Conservation (phyloP, 2,113 vertebrate genomes). For the Aythya baeri region DNA sequence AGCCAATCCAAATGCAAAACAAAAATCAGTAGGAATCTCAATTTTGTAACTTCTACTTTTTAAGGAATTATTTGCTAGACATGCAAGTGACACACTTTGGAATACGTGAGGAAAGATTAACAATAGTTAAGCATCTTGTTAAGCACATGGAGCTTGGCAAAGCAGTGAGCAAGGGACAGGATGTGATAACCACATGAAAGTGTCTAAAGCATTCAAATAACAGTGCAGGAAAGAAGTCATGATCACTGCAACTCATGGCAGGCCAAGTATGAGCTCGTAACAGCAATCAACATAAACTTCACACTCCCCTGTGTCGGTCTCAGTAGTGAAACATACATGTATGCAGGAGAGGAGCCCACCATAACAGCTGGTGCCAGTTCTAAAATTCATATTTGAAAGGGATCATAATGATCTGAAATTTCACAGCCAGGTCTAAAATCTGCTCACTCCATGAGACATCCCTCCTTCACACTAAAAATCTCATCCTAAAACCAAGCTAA, state of each 20-base stretch:
- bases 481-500: not conserved
- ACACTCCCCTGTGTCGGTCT: not conserved
- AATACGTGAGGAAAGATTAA: not conserved
- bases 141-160: not conserved
- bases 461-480: not conserved
- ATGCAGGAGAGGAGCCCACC: not conserved
- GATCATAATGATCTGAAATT: not conserved
- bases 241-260: not conserved
- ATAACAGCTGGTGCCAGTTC: not conserved
- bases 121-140: not conserved
- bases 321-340: not conserved
- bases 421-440: not conserved
- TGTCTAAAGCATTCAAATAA: not conserved
- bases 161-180: not conserved
- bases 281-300: not conserved
- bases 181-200: not conserved
- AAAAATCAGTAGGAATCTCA: not conserved
- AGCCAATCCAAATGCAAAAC: not conserved
- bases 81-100: not conserved
- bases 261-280: not conserved
- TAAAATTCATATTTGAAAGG: not conserved
- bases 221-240: not conserved
- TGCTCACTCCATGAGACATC: not conserved
- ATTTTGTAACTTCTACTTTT: not conserved
- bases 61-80: not conserved